phyloP scores from a whole-genome alignment of 2,888 invertebrate genomes.

The Caenorhabditis japonica region DNA sequence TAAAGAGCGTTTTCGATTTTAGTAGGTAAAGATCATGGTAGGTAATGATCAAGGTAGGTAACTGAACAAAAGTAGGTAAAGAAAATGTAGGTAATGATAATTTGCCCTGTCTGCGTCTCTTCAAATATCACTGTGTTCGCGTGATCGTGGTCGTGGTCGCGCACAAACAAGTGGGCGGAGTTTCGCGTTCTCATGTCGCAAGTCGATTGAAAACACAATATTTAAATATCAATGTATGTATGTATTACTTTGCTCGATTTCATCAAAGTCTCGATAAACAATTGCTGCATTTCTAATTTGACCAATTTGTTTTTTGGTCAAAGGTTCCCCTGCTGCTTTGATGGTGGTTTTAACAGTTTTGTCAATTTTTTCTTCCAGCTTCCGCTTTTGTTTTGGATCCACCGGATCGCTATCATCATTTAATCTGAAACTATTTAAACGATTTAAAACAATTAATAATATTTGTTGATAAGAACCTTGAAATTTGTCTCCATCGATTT shows the following conservation, averaged over 20 bases:
- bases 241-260: conserved; percentile 4
- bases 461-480: conserved; percentile 14
- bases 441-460: background rate
- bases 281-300: conserved; percentile 30
- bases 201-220: background rate
- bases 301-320: conserved; percentile 27
- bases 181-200: too few species aligned
- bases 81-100: too few species aligned
- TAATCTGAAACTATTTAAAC: conserved; percentile 1
- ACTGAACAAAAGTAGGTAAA: too few species aligned
- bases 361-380: conserved; percentile 17
- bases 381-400: conserved; percentile 7
- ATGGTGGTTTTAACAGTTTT: conserved; percentile 19
- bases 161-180: too few species aligned
- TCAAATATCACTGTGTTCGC: too few species aligned
- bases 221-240: background rate
- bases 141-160: too few species aligned
- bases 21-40: too few species aligned
- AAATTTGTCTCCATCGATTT: conserved; percentile 29
- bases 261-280: conserved; percentile 24
- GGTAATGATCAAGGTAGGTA: too few species aligned
- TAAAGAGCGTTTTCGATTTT: too few species aligned
- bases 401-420: background rate
- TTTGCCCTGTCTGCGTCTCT: too few species aligned
- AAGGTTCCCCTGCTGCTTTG: conserved; percentile 27